A percentile compares a stretch with the other conserved stretches of the same genome.
These are phyloP conservation scores for Saccopteryx leptura DNA, from an alignment of 2,113 vertebrate genomes.

Conservation along the genomic window DNA sequence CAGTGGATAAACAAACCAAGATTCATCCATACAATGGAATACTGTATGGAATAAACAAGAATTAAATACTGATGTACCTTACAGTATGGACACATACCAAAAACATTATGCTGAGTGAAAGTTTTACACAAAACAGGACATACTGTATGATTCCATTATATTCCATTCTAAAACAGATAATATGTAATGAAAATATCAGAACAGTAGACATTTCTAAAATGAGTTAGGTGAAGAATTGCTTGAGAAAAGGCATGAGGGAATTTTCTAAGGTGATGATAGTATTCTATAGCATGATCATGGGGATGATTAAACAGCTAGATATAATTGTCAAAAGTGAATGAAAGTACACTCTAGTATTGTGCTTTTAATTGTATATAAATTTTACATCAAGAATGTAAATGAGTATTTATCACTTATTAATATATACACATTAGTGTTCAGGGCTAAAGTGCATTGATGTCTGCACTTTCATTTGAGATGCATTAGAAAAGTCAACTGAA, in stretches of 20 bases:
- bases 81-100: background rate
- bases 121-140: background rate
- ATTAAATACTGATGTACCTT: background rate
- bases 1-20: background rate
- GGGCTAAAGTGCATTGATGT: background rate
- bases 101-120: slow-evolving; percentile 3
- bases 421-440: background rate
- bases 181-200: background rate
- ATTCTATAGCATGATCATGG: background rate
- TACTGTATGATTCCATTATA: background rate
- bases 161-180: slow-evolving; percentile 2
- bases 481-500: background rate
- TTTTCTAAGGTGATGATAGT: background rate
- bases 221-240: background rate
- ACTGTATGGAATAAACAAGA: background rate
- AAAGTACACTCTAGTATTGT: background rate
- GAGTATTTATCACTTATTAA: background rate
- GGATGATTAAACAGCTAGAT: background rate
- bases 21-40: background rate
- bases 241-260: background rate
- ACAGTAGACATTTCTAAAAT: background rate
- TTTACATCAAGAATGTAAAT: background rate
- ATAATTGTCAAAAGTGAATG: background rate
- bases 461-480: slow-evolving; percentile 31
- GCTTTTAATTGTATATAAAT: background rate